Conservation (phyloP, 2,797 vertebrate species). For the Enteromius thamalakanensis region DNA sequence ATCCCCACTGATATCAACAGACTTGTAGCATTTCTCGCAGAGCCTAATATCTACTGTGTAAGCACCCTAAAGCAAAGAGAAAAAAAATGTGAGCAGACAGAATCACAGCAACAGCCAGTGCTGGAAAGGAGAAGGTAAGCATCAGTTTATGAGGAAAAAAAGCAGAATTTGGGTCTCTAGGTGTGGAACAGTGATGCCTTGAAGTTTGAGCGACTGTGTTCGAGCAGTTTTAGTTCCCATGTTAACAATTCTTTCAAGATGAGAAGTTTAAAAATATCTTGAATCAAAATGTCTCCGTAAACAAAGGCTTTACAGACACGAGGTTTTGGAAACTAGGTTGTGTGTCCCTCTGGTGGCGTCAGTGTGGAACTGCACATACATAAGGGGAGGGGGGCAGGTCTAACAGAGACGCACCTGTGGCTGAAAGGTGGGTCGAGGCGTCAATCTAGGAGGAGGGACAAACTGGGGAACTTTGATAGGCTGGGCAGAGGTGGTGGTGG, state of each 20-base stretch:
- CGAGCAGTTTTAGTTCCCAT: neutral
- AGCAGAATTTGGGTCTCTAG: neutral
- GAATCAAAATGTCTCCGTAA: neutral
- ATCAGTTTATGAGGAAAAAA: neutral
- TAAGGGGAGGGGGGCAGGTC: constrained; percentile 67
- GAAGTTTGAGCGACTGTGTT: neutral
- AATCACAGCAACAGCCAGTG: constrained; percentile 47
- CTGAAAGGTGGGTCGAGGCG: constrained; percentile 96
- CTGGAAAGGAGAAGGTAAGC: constrained; percentile 38
- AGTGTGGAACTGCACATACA: constrained; percentile 66
- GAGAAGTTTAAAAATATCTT: constrained; percentile 6
- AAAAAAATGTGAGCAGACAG: constrained; percentile 30
- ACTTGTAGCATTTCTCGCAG: neutral
- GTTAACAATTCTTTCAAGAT: constrained; percentile 2
- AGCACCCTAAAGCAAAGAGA: constrained; percentile 66
- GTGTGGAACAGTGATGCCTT: constrained; percentile 13
- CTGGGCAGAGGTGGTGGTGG: constrained; percentile 85
- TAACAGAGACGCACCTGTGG: constrained; percentile 91
- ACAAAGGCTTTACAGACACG: constrained; percentile 2
- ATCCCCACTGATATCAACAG: neutral
- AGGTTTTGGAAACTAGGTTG: constrained; percentile 47
- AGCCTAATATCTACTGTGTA: constrained; percentile 49
- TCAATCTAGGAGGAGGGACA: constrained; percentile 98
- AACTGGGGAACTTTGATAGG: constrained; percentile 99
- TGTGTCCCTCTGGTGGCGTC: constrained; percentile 73